A percentile compares a stretch with the other conserved stretches of the same genome.
phyloP scores from a whole-genome alignment of 2,797 vertebrate genomes.

The Holocentrus rufus region DNA sequence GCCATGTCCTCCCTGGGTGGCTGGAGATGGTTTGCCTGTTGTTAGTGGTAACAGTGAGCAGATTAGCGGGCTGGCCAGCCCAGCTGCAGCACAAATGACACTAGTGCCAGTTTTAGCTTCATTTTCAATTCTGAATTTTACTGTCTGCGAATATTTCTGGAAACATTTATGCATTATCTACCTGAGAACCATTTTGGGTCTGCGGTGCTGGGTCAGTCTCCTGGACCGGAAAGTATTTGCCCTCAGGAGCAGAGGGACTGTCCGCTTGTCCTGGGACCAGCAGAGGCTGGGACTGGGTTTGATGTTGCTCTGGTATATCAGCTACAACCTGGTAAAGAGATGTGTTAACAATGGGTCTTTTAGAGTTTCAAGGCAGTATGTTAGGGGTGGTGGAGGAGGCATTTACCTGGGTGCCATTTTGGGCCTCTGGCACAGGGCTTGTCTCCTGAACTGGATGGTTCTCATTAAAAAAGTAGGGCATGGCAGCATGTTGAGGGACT shows the following conservation, averaged over 20 bases:
- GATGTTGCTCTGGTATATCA: neutral
- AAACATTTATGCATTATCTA: neutral
- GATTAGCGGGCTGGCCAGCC: no score
- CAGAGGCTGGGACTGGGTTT: neutral
- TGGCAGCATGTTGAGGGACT: constrained; percentile 22
- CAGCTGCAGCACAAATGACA: no score
- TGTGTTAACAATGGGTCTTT: constrained; percentile 6
- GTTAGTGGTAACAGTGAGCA: no score
- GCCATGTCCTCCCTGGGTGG: neutral
- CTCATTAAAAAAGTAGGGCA: neutral
- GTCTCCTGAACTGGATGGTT: constrained; percentile 43
- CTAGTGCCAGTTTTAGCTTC: no score
- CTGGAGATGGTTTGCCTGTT: no score
- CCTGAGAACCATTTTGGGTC: neutral
- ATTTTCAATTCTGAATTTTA: no score
- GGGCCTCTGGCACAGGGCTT: neutral
- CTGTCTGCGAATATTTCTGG: neutral
- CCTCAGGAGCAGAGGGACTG: neutral
- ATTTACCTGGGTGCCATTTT: no score
- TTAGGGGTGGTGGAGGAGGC: neutral
- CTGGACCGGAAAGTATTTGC: constrained; percentile 33
- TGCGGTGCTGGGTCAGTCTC: constrained; percentile 42
- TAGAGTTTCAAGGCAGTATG: neutral
- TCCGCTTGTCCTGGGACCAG: neutral
- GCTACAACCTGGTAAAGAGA: constrained; percentile 10